phyloP scores from a whole-genome alignment of 2,888 invertebrate genomes.

The Idaea biselata region DNA sequence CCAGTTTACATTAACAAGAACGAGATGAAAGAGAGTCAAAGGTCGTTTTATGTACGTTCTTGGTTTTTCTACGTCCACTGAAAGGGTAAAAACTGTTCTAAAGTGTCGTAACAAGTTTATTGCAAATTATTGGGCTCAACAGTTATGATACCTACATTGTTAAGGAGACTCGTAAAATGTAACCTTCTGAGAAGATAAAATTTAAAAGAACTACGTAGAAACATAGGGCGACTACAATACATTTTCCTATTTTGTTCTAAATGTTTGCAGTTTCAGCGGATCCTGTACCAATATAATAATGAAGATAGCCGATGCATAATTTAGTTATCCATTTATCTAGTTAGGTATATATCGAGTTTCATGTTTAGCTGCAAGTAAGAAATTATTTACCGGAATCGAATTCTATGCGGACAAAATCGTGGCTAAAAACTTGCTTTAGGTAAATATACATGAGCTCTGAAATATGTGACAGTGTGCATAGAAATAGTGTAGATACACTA shows the following conservation, averaged over 20 bases:
- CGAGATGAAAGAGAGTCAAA: conserved; percentile 43
- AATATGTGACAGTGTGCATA: too few relatives aligned
- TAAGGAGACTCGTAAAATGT: conserved; percentile 1
- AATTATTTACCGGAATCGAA: too few relatives aligned
- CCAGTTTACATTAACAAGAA: conserved; percentile 49
- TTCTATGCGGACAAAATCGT: too few relatives aligned
- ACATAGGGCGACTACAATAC: background rate
- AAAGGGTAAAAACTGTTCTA: conserved; percentile 7
- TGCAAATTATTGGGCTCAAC: conserved; percentile 9
- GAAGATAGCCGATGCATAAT: too few relatives aligned
- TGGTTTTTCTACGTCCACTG: conserved; percentile 18
- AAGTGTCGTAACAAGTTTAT: background rate
- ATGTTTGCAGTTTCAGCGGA: too few relatives aligned
- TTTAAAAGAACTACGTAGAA: background rate
- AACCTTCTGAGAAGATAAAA: background rate
- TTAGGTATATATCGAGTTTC: too few relatives aligned
- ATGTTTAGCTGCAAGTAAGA: too few relatives aligned
- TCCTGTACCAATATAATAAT: too few relatives aligned
- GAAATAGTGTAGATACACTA: too few relatives aligned
- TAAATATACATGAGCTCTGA: too few relatives aligned
- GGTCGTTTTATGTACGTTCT: conserved; percentile 46
- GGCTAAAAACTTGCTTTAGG: too few relatives aligned
- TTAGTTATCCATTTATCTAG: too few relatives aligned
- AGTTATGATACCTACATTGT: conserved; percentile 5
- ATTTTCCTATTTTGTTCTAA: background rate